Evolutionary conservation across 2,113 vertebrate species (phyloP).

Genomic region (Cariama cristata): DNA sequence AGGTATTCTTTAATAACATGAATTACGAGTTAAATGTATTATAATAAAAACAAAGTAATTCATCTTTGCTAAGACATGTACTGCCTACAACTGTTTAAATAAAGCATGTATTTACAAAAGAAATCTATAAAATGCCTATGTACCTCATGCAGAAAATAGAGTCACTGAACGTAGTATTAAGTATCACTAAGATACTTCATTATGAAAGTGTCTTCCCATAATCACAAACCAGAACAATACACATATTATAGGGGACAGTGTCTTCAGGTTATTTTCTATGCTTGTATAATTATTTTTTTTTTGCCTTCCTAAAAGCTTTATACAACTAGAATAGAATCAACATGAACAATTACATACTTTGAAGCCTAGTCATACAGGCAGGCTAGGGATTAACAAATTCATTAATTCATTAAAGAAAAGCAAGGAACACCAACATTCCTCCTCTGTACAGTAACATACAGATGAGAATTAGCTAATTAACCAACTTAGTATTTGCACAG

Average conservation of each 20-base stretch:
- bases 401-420: background rate
- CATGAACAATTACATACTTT: background rate
- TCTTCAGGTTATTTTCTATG: background rate
- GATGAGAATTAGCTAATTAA: background rate
- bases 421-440: background rate
- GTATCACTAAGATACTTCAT: background rate
- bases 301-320: background rate
- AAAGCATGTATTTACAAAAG: background rate
- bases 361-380: background rate
- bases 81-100: background rate
- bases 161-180: background rate
- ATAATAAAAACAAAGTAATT: background rate
- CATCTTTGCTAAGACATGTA: background rate
- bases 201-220: background rate
- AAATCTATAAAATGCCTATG: background rate
- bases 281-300: background rate
- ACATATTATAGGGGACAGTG: background rate
- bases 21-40: background rate
- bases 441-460: background rate
- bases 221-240: constrained; percentile 28
- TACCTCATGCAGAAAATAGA: constrained; percentile 9
- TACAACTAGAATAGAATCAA: background rate
- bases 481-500: background rate
- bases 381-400: background rate
- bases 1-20: background rate